Evolutionary conservation across 2,797 vertebrate species (phyloP).

Genomic region (Tragopan temminckii): DNA sequence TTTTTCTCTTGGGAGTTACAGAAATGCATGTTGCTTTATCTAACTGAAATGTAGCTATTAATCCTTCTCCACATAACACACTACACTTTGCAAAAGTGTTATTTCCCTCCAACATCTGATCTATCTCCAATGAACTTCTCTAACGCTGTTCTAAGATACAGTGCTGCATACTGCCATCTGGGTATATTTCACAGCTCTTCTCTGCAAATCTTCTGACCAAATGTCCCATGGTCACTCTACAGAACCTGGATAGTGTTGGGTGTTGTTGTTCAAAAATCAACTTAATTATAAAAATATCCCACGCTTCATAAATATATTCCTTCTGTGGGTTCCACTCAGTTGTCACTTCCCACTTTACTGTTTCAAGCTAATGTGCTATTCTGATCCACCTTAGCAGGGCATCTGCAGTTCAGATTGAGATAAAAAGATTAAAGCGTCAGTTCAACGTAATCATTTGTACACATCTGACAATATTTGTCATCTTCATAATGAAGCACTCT

Average conservation of each 20-base stretch:
- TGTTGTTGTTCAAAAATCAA: neutral
- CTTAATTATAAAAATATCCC: neutral
- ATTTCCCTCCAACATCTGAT: neutral
- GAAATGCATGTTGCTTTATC: constrained; percentile 1
- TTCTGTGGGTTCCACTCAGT: constrained; percentile 20
- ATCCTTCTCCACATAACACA: neutral
- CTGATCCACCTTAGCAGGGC: neutral
- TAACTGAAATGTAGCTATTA: neutral
- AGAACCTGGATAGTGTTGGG: neutral
- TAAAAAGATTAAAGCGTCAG: neutral
- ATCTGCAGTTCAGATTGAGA: neutral
- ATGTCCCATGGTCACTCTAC: neutral
- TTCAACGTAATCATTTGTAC: neutral
- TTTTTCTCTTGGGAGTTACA: neutral
- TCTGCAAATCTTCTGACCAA: neutral
- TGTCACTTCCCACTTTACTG: constrained; percentile 49
- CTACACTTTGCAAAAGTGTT: neutral
- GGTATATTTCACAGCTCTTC: neutral
- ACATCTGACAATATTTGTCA: neutral
- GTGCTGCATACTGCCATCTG: neutral
- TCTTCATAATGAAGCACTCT: neutral
- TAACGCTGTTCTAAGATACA: neutral
- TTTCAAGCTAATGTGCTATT: neutral
- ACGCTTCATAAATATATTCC: constrained; percentile 20
- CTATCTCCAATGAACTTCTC: neutral